Conservation (phyloP, 2,888 invertebrate genomes). For the Cataglyphis altisquamis region DNA sequence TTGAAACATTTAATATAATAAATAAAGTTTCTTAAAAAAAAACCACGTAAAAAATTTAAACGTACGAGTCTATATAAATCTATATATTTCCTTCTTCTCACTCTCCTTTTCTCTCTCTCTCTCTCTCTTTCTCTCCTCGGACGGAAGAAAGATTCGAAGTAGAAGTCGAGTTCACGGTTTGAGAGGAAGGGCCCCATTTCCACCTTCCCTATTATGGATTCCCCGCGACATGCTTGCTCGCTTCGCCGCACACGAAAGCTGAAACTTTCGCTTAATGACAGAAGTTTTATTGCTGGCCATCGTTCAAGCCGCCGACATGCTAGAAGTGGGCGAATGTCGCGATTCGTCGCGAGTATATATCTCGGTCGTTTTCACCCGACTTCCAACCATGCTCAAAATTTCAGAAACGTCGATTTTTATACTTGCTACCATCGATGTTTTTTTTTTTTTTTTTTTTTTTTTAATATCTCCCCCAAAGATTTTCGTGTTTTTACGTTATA, state of each 20-base stretch:
- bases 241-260: slow-evolving; percentile 55
- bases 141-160: slow-evolving; percentile 58
- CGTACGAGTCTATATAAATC: too few species aligned
- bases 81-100: neutral
- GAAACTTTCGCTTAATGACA: slow-evolving; percentile 77
- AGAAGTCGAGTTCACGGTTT: slow-evolving; percentile 60
- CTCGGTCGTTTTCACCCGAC: slow-evolving; percentile 39
- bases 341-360: slow-evolving; percentile 37
- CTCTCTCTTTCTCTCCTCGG: slow-evolving; percentile 15
- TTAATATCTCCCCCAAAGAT: neutral
- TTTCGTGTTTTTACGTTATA: neutral
- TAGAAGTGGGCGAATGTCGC: slow-evolving; percentile 19
- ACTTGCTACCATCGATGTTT: neutral
- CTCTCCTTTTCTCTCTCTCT: neutral
- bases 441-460: too few species aligned
- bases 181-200: slow-evolving; percentile 74
- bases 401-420: neutral
- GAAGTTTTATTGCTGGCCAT: slow-evolving; percentile 76
- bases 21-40: too few species aligned
- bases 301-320: slow-evolving; percentile 72
- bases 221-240: slow-evolving; percentile 67
- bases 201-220: slow-evolving; percentile 73
- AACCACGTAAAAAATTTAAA: too few species aligned
- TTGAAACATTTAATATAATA: too few species aligned
- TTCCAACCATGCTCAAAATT: slow-evolving; percentile 13